Base-by-base conservation (phyloP, 2,888 invertebrate genomes). In the Adelphocoris suturalis region DNA sequence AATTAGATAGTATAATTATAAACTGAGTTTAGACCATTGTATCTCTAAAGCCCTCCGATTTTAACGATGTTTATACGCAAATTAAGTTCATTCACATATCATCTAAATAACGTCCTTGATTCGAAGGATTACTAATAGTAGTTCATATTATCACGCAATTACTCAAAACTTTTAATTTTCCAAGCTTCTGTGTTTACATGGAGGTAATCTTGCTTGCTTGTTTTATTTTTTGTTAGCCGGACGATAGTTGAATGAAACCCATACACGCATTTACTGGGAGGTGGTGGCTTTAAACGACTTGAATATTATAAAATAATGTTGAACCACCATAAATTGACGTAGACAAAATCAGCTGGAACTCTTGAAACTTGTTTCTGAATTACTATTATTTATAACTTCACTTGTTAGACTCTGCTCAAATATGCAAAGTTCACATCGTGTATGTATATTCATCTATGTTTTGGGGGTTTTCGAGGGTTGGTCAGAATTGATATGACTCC, bases 361-460 rank as follows among this genome's bases (percentile, higher is more conserved):
- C 7, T 19, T 68, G 68, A 68, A 23, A 23, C 68, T 68, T 68
- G 68, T 68, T 68, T 68, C 19, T 52, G 12, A 16, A 52, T 13
- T 52, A 48, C 48, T 48, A 2, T 37, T 37, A 37, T 57, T n/a
- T 27, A 19, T 68, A 19, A 68, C 68, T 78, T 78, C 78, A 47
- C 47, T 78, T n/a, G 47, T 78, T 47, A 78, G 16, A 52, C 47
- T 82, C 48, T 52, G 82, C 82, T 82, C 82, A 82, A 82, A 52
- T 82, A 23, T 52, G 82, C 82, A 48, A 48, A 82, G 82, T 82
- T 52, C 46, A 52, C 82, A 19, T 19, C 52, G 68, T 68, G 27
- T 68, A n/a, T n/a, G n/a, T n/a, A n/a, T n/a, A n/a, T n/a, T n/a
- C n/a, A n/a, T n/a, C n/a, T n/a, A n/a, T n/a, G n/a, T n/a, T n/a